Conservation (phyloP, 2,113 vertebrate genomes). For the Tamias sibiricus region DNA sequence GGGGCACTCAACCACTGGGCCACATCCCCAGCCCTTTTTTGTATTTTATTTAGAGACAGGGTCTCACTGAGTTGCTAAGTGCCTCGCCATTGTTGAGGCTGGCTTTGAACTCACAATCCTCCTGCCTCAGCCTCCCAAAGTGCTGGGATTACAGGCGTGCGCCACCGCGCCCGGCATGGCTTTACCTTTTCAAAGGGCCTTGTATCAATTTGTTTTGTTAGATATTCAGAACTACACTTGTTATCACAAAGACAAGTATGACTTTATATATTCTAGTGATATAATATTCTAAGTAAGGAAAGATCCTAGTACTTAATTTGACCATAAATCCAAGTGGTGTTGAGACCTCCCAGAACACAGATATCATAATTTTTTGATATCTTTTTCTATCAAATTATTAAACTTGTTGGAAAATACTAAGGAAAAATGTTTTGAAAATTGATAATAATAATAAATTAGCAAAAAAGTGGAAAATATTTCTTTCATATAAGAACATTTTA, state of each 20-base stretch:
- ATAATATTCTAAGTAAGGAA: background rate
- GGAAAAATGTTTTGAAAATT: background rate
- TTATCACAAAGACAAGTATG: background rate
- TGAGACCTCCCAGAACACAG: background rate
- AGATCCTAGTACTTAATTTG: background rate
- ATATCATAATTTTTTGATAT: background rate
- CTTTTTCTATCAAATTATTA: background rate
- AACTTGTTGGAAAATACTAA: background rate
- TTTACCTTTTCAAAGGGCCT: background rate
- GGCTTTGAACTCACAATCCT: too few species aligned
- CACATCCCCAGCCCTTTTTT: too few species aligned
- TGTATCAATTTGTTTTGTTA: background rate
- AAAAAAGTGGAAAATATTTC: background rate
- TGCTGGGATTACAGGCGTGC: too few species aligned
- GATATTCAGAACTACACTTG: background rate
- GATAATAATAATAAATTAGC: background rate
- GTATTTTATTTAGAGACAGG: too few species aligned
- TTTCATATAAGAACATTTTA: background rate
- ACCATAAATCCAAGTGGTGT: background rate
- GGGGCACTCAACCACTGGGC: too few species aligned
- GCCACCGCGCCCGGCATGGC: too few species aligned
- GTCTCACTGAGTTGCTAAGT: too few species aligned
- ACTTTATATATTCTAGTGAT: background rate
- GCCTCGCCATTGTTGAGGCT: too few species aligned
- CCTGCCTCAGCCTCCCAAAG: too few species aligned